Evolutionary conservation across 2,888 invertebrate species (phyloP).

Genomic region (Cosmia trapezina): DNA sequence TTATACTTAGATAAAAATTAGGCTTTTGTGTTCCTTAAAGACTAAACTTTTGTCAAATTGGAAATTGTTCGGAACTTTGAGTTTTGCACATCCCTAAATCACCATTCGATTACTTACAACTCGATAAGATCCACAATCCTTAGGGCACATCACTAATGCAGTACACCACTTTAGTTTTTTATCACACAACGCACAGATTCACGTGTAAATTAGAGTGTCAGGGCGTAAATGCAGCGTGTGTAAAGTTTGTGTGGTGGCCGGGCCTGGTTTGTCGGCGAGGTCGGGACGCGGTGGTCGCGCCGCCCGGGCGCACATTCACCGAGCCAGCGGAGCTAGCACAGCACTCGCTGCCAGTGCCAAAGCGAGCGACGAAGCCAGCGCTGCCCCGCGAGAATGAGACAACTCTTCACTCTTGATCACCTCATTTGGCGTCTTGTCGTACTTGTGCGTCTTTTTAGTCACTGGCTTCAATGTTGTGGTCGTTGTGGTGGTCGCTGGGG

Average conservation of each 20-base stretch:
- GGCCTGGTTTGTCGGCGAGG: slow-evolving; percentile 85
- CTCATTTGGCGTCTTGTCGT: slow-evolving; percentile 97
- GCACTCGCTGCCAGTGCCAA: slow-evolving; percentile 86
- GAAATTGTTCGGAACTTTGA: slow-evolving; percentile 66
- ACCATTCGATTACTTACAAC: slow-evolving; percentile 64
- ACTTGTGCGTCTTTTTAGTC: slow-evolving; percentile 95
- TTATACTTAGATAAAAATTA: slow-evolving; percentile 85
- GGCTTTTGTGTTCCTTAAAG: slow-evolving; percentile 81
- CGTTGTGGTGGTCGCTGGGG: slow-evolving; percentile 86
- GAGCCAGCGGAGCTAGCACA: slow-evolving; percentile 87
- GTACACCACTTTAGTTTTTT: slow-evolving; percentile 64
- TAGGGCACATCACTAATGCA: slow-evolving; percentile 73
- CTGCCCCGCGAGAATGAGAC: slow-evolving; percentile 91
- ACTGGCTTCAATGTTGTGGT: slow-evolving; percentile 90
- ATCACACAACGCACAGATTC: slow-evolving; percentile 72
- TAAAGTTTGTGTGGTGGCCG: slow-evolving; percentile 82
- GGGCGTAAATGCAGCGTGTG: slow-evolving; percentile 84
- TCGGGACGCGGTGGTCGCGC: slow-evolving; percentile 85
- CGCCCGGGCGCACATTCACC: slow-evolving; percentile 89
- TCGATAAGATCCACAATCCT: slow-evolving; percentile 69
- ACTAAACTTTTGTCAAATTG: slow-evolving; percentile 62
- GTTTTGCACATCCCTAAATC: slow-evolving; percentile 61
- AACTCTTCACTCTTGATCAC: slow-evolving; percentile 98
- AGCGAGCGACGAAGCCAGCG: slow-evolving; percentile 87
- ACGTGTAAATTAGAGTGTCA: slow-evolving; percentile 87